These are phyloP conservation scores for Embiotoca jacksoni DNA, from an alignment of 2,113 vertebrate genomes.

Conservation along the genomic window DNA sequence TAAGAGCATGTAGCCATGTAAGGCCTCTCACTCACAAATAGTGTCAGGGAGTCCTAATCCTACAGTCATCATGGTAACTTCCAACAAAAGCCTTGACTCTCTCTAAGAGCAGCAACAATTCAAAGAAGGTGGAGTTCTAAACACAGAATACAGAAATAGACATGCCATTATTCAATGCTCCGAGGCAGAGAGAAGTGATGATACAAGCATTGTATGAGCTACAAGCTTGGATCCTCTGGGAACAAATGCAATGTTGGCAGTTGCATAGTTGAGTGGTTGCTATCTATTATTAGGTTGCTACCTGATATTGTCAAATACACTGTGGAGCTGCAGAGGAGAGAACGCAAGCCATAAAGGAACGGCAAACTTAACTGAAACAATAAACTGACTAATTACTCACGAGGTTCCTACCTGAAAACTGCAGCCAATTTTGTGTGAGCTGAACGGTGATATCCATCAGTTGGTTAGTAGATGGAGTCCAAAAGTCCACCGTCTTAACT, in stretches of 20 bases:
- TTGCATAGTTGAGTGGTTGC: conserved; percentile 17
- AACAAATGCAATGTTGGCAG: conserved; percentile 48
- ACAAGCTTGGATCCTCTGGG: conserved; percentile 35
- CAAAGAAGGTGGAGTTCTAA: conserved; percentile 56
- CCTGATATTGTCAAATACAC: conserved; percentile 26
- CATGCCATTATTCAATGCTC: conserved; percentile 23
- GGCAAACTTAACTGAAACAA: background rate
- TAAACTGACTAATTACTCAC: background rate
- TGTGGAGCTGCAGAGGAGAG: background rate
- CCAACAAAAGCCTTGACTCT: conserved; percentile 59
- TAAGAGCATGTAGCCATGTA: conserved; percentile 65
- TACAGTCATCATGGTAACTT: conserved; percentile 27
- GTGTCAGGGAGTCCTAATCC: conserved; percentile 63
- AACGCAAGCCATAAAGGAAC: background rate
- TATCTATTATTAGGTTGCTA: conserved; percentile 48
- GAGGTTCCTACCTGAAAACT: background rate
- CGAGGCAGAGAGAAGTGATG: conserved; percentile 12
- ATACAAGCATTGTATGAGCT: conserved; percentile 32
- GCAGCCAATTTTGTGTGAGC: background rate
- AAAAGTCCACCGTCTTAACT: background rate
- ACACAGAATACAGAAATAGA: conserved; percentile 68
- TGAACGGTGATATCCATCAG: background rate
- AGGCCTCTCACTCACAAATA: conserved; percentile 72
- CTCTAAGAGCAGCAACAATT: conserved; percentile 60
- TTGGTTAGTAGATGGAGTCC: background rate